These are phyloP conservation scores for Calycopis cecrops DNA, from an alignment of 1,140 invertebrate genomes.

Conservation along the genomic window DNA sequence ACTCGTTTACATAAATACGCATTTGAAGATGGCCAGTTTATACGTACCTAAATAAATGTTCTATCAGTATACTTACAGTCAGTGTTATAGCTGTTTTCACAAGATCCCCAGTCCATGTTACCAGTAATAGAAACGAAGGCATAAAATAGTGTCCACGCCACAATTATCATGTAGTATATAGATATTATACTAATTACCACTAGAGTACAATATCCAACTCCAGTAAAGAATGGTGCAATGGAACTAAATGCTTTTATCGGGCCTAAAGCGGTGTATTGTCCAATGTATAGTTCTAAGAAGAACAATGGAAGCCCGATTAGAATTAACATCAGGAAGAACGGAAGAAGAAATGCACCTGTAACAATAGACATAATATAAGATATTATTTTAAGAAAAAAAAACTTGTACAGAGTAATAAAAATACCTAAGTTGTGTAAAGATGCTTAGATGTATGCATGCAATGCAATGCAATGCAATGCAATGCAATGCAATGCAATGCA, in stretches of 20 bases:
- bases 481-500: too few species aligned
- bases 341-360: slow-evolving; percentile 87
- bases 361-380: slow-evolving; percentile 34
- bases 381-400: background rate
- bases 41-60: background rate
- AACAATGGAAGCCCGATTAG: slow-evolving; percentile 89
- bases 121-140: slow-evolving; percentile 82
- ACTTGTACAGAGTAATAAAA: too few species aligned
- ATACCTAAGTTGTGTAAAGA: too few species aligned
- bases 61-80: slow-evolving; percentile 63
- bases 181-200: slow-evolving; percentile 87
- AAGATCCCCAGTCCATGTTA: slow-evolving; percentile 80
- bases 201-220: slow-evolving; percentile 81
- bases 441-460: too few species aligned
- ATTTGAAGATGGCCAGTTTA: too few species aligned
- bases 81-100: slow-evolving; percentile 82
- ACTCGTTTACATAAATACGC: too few species aligned
- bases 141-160: slow-evolving; percentile 87
- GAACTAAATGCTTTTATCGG: slow-evolving; percentile 76
- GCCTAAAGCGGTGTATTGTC: slow-evolving; percentile 79
- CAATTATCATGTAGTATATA: slow-evolving; percentile 90
- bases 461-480: too few species aligned
- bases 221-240: slow-evolving; percentile 78
- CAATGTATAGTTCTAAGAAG: slow-evolving; percentile 79
- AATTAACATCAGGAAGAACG: slow-evolving; percentile 86